A percentile compares a stretch with the other conserved stretches of the same genome.
Conservation (phyloP, 2,888 invertebrate genomes). For the Caenorhabditis drosophilae region DNA sequence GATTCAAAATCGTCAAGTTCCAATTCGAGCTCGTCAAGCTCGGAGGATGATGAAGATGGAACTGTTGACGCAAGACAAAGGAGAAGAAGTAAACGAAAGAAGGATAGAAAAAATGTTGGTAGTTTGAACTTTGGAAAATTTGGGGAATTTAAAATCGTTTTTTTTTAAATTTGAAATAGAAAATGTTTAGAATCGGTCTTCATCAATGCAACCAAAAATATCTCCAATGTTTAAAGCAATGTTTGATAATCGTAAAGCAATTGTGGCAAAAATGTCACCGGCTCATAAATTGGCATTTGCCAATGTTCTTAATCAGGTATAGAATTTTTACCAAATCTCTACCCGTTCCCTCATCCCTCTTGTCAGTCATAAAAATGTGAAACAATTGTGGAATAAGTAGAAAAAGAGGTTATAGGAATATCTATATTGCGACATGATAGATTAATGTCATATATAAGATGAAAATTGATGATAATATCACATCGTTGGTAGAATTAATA, state of each 20-base stretch:
- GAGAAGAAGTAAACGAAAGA: slow-evolving; percentile 29
- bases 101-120: slow-evolving; percentile 20
- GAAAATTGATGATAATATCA: too few relatives aligned
- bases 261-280: slow-evolving; percentile 36
- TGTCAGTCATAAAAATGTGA: too few relatives aligned
- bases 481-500: too few relatives aligned
- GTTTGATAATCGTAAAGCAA: slow-evolving; percentile 47
- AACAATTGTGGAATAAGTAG: too few relatives aligned
- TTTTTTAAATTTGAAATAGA: background rate
- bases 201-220: slow-evolving; percentile 7
- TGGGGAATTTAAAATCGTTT: background rate
- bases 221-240: slow-evolving; percentile 32
- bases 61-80: slow-evolving; percentile 26
- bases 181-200: background rate
- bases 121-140: background rate
- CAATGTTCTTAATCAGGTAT: slow-evolving; percentile 38
- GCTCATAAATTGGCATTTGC: slow-evolving; percentile 44
- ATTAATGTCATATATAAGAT: too few relatives aligned
- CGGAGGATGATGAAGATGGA: slow-evolving; percentile 23
- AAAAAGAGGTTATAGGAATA: too few relatives aligned
- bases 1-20: slow-evolving; percentile 10
- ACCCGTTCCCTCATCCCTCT: too few relatives aligned
- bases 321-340: too few relatives aligned
- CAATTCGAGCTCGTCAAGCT: background rate
- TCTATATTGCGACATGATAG: too few relatives aligned